Evolutionary conservation across 2,797 vertebrate genomes (phyloP).

Genomic region (Hypotaenidia okinawae): DNA sequence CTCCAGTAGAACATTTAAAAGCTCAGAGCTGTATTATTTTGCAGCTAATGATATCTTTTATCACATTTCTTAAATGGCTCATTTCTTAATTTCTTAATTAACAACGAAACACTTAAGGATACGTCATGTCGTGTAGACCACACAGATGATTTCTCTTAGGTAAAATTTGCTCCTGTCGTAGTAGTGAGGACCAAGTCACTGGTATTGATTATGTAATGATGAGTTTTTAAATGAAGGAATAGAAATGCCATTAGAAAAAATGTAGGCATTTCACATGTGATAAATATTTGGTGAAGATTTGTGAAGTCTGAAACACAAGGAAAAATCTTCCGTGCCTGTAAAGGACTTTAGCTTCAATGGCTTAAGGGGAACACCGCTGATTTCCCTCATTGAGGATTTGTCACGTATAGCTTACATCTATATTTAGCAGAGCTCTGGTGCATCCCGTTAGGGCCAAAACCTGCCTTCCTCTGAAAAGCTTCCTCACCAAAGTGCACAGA

Average conservation of each 20-base stretch:
- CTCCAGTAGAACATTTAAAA: constrained; percentile 66
- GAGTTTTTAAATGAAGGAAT: background rate
- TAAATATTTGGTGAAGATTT: constrained; percentile 12
- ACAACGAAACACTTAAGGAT: constrained; percentile 40
- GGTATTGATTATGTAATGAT: background rate
- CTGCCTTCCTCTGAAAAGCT: constrained; percentile 19
- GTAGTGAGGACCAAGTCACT: background rate
- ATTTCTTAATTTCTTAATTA: constrained; percentile 54
- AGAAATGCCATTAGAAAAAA: background rate
- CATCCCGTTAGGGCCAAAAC: background rate
- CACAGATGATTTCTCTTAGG: constrained; percentile 26
- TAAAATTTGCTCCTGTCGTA: constrained; percentile 18
- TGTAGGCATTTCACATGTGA: background rate
- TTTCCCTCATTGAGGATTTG: constrained; percentile 16
- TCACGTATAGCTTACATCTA: background rate
- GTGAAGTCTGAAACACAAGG: background rate
- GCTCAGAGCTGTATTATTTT: constrained; percentile 69
- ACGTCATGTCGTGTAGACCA: background rate
- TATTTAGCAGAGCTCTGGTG: constrained; percentile 50
- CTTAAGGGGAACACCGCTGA: background rate
- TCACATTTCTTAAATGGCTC: constrained; percentile 54
- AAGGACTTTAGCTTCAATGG: background rate
- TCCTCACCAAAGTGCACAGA: constrained; percentile 14
- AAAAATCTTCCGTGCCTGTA: background rate
- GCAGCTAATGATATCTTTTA: constrained; percentile 61